A percentile compares a stretch with the other conserved stretches of the same genome.
phyloP scores from a whole-genome alignment of 2,888 invertebrate species.

The Scaptomyza reducta region DNA sequence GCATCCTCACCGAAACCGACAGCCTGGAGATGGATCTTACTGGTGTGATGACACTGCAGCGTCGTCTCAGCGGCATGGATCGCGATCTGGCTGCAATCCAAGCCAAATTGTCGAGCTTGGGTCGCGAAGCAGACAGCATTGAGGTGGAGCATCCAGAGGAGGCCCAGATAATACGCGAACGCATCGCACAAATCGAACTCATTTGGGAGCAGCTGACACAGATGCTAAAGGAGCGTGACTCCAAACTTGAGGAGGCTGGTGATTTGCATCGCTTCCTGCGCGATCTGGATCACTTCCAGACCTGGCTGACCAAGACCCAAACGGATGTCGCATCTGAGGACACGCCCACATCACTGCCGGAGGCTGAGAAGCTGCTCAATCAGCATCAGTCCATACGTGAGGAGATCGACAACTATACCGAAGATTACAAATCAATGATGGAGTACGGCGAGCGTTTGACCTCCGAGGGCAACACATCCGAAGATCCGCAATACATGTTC shows the following conservation, averaged over 20 bases:
- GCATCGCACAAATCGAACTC: constrained; percentile 94
- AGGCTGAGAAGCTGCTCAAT: constrained; percentile 97
- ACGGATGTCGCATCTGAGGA: constrained; percentile 99
- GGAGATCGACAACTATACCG: constrained; percentile 99
- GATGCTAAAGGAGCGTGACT: constrained; percentile 98
- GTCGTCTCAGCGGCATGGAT: constrained; percentile 98
- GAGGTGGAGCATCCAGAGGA: constrained; percentile 97
- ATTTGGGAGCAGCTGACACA: constrained; percentile 99
- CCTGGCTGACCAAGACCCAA: constrained; percentile 99
- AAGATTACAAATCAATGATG: constrained; percentile 99
- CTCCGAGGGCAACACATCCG: constrained; percentile 92
- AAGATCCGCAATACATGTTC: constrained; percentile 99
- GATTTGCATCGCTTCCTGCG: constrained; percentile 98
- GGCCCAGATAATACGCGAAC: constrained; percentile 94
- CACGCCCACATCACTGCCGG: constrained; percentile 95
- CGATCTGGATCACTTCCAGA: constrained; percentile 99
- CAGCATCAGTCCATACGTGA: constrained; percentile 99
- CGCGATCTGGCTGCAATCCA: constrained; percentile 99
- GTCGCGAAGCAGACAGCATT: constrained; percentile 96
- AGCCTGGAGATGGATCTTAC: constrained; percentile 99
- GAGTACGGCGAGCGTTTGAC: constrained; percentile 98
- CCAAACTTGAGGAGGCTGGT: constrained; percentile 99
- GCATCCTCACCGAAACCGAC: constrained; percentile 98
- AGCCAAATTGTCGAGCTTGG: constrained; percentile 96
- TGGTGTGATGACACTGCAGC: constrained; percentile 98